phyloP scores from a whole-genome alignment of 2,797 vertebrate genomes.

The Sciaenops ocellatus region DNA sequence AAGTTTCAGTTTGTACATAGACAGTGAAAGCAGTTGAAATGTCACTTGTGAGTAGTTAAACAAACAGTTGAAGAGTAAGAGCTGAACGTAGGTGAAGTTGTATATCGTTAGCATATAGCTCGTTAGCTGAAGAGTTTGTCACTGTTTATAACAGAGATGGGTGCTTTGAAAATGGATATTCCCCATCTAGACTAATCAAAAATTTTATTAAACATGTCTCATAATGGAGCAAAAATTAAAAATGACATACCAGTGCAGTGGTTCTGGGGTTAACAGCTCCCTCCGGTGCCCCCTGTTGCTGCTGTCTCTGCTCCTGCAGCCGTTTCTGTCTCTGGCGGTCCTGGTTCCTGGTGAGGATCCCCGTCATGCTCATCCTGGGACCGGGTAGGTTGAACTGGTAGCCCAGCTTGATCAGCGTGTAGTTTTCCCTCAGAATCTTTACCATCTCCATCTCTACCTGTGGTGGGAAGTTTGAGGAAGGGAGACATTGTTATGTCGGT shows the following conservation, averaged over 20 bases:
- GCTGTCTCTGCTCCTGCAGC: slow-evolving; percentile 92
- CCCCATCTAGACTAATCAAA: not conserved
- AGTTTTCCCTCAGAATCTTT: slow-evolving; percentile 93
- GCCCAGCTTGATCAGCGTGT: slow-evolving; percentile 93
- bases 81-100: not conserved
- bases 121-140: not conserved
- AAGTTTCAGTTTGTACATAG: too few species aligned
- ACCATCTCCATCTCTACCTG: slow-evolving; percentile 99
- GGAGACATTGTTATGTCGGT: not conserved
- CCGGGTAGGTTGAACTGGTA: slow-evolving; percentile 98
- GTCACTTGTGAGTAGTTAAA: not conserved
- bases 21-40: not conserved
- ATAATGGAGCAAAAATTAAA: not conserved
- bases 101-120: not conserved
- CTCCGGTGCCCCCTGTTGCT: slow-evolving; percentile 81
- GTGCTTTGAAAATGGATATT: not conserved
- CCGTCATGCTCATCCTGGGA: slow-evolving; percentile 97
- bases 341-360: slow-evolving; percentile 96
- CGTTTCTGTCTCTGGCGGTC: slow-evolving; percentile 96
- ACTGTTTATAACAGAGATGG: not conserved
- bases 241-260: slow-evolving; percentile 78
- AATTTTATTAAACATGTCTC: not conserved
- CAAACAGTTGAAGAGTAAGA: too few species aligned
- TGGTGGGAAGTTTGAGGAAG: not conserved
- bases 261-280: slow-evolving; percentile 86